These are phyloP conservation scores for Oikopleura albicans DNA, from an alignment of 23 tunicate genomes.

Conservation along the genomic window DNA sequence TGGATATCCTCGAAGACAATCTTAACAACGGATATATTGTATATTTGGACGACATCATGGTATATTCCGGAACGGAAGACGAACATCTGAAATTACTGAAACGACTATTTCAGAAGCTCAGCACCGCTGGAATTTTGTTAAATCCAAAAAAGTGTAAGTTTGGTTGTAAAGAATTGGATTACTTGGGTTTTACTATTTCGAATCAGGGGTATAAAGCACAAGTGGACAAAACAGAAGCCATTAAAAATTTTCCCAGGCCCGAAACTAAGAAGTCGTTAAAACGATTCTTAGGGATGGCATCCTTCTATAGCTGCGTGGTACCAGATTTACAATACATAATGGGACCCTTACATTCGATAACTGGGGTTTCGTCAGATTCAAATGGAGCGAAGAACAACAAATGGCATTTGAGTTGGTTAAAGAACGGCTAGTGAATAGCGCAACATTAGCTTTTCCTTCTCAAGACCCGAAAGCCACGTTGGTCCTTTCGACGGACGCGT, in stretches of 20 bases:
- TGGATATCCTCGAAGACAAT: neutral
- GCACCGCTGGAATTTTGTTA: neutral
- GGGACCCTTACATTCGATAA: neutral
- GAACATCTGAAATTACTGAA: neutral
- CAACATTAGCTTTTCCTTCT: neutral
- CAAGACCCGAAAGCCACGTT: neutral
- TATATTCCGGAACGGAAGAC: neutral
- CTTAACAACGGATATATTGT: neutral
- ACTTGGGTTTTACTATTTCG: neutral
- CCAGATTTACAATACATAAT: neutral
- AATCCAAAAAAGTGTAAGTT: neutral
- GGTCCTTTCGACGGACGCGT: neutral
- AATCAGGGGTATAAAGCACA: neutral
- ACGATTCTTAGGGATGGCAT: neutral
- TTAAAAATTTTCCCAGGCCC: neutral
- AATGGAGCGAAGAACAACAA: neutral
- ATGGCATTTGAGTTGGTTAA: neutral
- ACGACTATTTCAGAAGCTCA: neutral
- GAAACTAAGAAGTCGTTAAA: neutral
- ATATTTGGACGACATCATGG: neutral
- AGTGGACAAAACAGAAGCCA: neutral
- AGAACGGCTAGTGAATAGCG: neutral
- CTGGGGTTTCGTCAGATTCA: neutral
- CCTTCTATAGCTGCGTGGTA: neutral
- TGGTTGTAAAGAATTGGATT: neutral